Evolutionary conservation across 2,888 invertebrate genomes (phyloP).

Genomic region (Phrixothrix hirtus): DNA sequence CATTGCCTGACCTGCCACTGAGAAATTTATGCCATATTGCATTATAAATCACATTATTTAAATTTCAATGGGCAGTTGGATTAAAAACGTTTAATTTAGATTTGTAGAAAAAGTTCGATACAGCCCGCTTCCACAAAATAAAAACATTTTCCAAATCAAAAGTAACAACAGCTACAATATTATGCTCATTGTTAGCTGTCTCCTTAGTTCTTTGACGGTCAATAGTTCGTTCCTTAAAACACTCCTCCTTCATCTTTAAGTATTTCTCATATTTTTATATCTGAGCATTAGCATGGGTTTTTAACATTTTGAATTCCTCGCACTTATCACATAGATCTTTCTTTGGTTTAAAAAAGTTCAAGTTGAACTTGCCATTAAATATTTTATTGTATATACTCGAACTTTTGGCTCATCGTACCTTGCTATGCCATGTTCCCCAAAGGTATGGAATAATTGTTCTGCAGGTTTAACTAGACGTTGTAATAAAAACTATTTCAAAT

Average conservation of each 20-base stretch:
- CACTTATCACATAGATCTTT: not conserved
- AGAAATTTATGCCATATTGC: not conserved
- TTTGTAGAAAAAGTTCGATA: not conserved
- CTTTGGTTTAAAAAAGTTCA: no score
- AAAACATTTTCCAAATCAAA: conserved; percentile 2
- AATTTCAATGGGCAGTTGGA: not conserved
- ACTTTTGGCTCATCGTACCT: no score
- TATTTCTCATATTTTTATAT: not conserved
- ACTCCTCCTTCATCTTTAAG: not conserved
- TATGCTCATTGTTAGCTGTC: not conserved
- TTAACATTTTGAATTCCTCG: not conserved
- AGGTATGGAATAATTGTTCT: no score
- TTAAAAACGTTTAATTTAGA: not conserved
- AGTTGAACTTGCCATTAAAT: not conserved
- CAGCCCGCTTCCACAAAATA: not conserved
- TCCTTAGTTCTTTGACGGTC: not conserved
- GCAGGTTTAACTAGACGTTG: no score
- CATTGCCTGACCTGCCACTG: not conserved
- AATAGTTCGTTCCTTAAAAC: not conserved
- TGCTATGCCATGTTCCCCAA: no score
- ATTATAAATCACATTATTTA: not conserved
- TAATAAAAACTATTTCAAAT: no score
- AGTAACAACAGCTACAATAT: not conserved
- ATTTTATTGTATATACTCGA: not conserved
- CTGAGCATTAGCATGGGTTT: not conserved